Base-by-base conservation (phyloP, 2,888 invertebrate genomes). In the Pachliopta kotzebuea region DNA sequence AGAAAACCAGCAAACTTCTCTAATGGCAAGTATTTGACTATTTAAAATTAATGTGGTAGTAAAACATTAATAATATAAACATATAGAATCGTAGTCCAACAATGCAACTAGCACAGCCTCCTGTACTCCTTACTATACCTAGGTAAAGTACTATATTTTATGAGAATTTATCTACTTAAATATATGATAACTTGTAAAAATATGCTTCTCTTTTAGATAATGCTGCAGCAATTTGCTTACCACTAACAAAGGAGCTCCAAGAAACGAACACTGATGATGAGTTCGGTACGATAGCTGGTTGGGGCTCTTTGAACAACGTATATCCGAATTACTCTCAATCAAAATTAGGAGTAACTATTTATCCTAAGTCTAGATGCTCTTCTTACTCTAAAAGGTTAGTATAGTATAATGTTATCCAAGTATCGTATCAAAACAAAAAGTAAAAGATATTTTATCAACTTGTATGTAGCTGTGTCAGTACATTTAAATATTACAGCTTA, bases 281-380 rank as follows among this genome's bases (percentile, higher is more conserved):
- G 37, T 23, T 0, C 1, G 63, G 24, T 18, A n/a, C 14, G 14
- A 18, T 56, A n/a, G 69, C 73, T n/a, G 75, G 75, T 6, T 75
- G 75, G 75, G 75, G 74, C 6, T 45, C 66, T 23, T 72, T 72
- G 2, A 72, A 74, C 24, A 64, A 49, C 4, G 50, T 56, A 0
- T 9, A 21, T 0, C 57, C 18, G 4, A 72, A 72, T 0, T 8
- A 61, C 0, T 23, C 64, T 14, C 63, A 74, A 23, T 61, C 68
- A 2, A 66, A 62, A 26, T 69, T 68, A 1, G 20, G 50, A 0
- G 56, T 75, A 4, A 71, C 74, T 1, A 60, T 73, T 9, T 56
- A 66, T 24, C 45, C 68, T 2, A 55, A 50, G 0, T 55, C 67
- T 17, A 29, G 8, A 3, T 73, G 74, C 60, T 52, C 60, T 17